phyloP scores from a whole-genome alignment of 2,888 invertebrate genomes.

The Linnaemya tessellans region DNA sequence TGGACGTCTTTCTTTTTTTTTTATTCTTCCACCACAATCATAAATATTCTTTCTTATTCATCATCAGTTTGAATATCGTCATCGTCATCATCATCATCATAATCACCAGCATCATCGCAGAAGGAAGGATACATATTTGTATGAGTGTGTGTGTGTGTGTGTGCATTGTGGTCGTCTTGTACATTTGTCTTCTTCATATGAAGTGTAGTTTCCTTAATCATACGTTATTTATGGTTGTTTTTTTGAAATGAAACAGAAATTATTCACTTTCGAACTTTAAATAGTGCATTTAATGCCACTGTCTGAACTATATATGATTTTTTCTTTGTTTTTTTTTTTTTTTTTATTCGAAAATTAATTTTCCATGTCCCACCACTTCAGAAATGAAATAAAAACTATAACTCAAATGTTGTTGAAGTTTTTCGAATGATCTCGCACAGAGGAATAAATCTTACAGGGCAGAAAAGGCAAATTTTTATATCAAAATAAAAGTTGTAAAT shows the following conservation, averaged over 20 bases:
- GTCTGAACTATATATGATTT: slow-evolving; percentile 7
- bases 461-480: too few species aligned
- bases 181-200: slow-evolving; percentile 5
- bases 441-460: too few species aligned
- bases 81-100: slow-evolving; percentile 17
- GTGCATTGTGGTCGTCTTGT: slow-evolving; percentile 36
- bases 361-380: not conserved
- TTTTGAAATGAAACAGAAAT: slow-evolving; percentile 49
- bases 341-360: not conserved
- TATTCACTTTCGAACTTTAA: slow-evolving; percentile 52
- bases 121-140: not conserved
- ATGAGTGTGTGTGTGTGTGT: not conserved
- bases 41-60: slow-evolving; percentile 47
- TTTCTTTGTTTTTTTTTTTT: too few species aligned
- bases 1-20: not conserved
- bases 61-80: slow-evolving; percentile 46
- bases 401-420: not conserved
- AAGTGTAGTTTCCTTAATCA: slow-evolving; percentile 52
- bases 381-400: not conserved
- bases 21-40: slow-evolving; percentile 45
- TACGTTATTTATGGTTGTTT: slow-evolving; percentile 57
- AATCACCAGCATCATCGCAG: not conserved
- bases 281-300: slow-evolving; percentile 40
- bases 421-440: too few species aligned
- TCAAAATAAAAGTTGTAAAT: too few species aligned